Conservation (phyloP, 2,797 vertebrate species). For the Hoplostethus atlanticus region DNA sequence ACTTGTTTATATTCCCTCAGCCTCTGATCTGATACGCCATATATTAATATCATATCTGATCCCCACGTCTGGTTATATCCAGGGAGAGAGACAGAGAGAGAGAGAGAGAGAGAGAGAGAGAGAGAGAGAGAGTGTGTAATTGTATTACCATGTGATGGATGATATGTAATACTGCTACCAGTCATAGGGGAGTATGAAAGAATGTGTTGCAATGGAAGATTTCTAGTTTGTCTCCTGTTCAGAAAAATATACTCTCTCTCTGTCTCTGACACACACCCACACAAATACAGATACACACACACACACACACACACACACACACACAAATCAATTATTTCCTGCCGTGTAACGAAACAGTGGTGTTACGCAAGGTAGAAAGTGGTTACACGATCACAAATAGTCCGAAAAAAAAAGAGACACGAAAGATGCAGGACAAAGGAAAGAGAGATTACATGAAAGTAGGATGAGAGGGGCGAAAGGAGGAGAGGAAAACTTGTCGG, state of each 20-base stretch:
- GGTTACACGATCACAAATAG: conserved; percentile 36
- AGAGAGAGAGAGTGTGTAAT: conserved; percentile 7
- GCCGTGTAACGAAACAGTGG: conserved; percentile 11
- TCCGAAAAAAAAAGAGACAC: conserved; percentile 11
- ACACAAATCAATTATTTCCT: conserved; percentile 59
- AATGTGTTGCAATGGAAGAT: background rate
- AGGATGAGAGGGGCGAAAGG: background rate
- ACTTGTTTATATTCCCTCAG: background rate
- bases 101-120: background rate
- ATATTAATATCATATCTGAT: conserved; percentile 31
- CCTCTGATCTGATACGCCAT: conserved; percentile 9
- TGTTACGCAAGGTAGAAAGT: conserved; percentile 38
- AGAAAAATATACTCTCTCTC: background rate
- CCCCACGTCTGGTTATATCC: conserved; percentile 26
- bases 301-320: conserved; percentile 25
- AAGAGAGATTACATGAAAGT: background rate
- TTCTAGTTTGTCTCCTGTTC: conserved; percentile 1
- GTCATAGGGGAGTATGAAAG: background rate
- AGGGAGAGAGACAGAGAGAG: background rate
- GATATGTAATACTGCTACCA: conserved; percentile 9
- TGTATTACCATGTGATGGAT: conserved; percentile 13
- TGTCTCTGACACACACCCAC: background rate
- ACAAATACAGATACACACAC: conserved; percentile 11
- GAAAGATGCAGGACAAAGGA: background rate
- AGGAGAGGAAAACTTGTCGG: conserved; percentile 11